Percentiles rank a stretch among this genome's conserved stretches.
These are phyloP conservation scores for Acipenser transmontanus DNA, from an alignment of 2,797 vertebrate species.

Conservation along the genomic window DNA sequence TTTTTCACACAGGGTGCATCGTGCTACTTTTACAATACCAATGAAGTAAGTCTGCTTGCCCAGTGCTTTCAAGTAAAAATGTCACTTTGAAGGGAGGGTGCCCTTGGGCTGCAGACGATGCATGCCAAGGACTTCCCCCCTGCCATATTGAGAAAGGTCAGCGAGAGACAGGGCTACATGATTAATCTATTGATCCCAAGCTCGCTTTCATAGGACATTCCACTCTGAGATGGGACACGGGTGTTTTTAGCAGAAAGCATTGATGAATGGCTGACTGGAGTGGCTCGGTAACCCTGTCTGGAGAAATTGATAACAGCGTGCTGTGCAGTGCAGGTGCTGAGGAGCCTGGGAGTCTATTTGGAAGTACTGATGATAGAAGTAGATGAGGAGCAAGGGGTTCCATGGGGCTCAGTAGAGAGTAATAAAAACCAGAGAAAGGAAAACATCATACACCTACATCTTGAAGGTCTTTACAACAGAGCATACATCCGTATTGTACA, in stretches of 20 bases:
- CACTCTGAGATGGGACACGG: neutral
- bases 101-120: neutral
- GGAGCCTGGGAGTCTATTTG: neutral
- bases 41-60: too few species aligned
- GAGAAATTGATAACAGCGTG: neutral
- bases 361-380: too few species aligned
- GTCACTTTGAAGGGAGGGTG: neutral
- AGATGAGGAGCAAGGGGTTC: too few species aligned
- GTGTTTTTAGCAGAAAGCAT: neutral
- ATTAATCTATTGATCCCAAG: neutral
- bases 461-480: too few species aligned
- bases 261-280: slow-evolving; percentile 1
- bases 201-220: neutral
- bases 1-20: too few species aligned
- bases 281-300: neutral
- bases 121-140: neutral
- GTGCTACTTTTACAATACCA: too few species aligned
- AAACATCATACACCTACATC: too few species aligned
- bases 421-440: too few species aligned
- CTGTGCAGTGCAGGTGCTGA: neutral
- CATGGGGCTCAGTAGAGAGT: too few species aligned
- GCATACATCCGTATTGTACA: too few species aligned
- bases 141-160: neutral
- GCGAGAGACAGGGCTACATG: neutral
- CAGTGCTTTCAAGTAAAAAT: neutral